Evolutionary conservation across 2,888 invertebrate genomes (phyloP).

Genomic region (Sphaeridia pumilis): DNA sequence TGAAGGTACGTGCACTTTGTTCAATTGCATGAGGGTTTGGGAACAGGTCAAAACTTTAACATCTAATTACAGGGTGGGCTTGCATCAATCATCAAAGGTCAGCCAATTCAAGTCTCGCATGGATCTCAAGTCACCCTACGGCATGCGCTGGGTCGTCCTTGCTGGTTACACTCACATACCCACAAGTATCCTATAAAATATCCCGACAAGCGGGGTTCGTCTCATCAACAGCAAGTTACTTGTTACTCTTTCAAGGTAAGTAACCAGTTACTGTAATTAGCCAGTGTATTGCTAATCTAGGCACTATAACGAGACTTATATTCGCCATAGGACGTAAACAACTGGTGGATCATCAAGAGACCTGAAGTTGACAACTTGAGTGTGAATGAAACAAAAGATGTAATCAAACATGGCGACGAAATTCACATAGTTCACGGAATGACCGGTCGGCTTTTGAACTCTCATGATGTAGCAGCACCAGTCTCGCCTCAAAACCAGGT

Average conservation of each 20-base stretch:
- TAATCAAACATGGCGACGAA: slow-evolving; percentile 78
- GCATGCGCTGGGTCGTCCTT: slow-evolving; percentile 81
- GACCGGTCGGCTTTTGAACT: slow-evolving; percentile 80
- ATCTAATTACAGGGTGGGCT: slow-evolving; percentile 68
- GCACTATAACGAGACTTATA: slow-evolving; percentile 38
- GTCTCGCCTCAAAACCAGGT: slow-evolving; percentile 76
- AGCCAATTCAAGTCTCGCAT: slow-evolving; percentile 79
- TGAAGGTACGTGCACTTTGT: slow-evolving; percentile 55
- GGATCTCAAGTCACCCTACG: slow-evolving; percentile 86
- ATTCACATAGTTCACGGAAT: slow-evolving; percentile 89
- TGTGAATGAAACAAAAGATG: slow-evolving; percentile 64
- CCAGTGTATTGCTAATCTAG: slow-evolving; percentile 16
- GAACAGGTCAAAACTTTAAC: neutral
- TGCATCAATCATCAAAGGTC: slow-evolving; percentile 85
- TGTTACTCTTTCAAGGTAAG: slow-evolving; percentile 69
- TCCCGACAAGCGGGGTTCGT: slow-evolving; percentile 78
- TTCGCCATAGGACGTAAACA: slow-evolving; percentile 66
- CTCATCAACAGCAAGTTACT: slow-evolving; percentile 93
- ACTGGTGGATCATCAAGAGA: slow-evolving; percentile 96
- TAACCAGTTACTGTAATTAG: too few species aligned
- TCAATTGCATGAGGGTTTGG: neutral
- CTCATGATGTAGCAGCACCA: slow-evolving; percentile 91
- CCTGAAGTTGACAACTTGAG: slow-evolving; percentile 62
- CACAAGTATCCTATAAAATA: slow-evolving; percentile 87
- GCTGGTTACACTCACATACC: slow-evolving; percentile 92